Evolutionary conservation across 2,797 vertebrate genomes (phyloP), one percentile per base, ranked within the genome.

Genomic region (Lepus oiostolus): DNA sequence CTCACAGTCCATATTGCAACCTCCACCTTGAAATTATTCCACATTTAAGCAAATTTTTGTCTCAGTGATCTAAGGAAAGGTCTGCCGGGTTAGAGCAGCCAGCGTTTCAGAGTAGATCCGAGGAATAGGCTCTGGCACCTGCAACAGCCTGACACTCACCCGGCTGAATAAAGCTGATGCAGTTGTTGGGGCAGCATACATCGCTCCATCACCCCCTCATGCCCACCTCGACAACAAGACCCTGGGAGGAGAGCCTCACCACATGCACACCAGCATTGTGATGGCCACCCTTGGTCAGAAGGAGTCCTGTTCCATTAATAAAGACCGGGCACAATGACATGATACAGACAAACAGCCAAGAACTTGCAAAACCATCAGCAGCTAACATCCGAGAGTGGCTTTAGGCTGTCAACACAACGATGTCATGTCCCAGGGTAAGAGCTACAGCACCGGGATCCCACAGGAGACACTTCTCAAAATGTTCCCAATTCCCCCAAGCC

Each of bases 391-490:
- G 90, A 71, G 38, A 65, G 67, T 71, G 87, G 80, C 79, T 90
- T 93, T 86, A 77, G 60, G 92, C 90, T 84, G 82, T 86, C 94
- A 96, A 52, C 81, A 80, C 47, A 72, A 60, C 91, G 67, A 85
- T 70, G 65, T 24, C 75, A 83, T 75, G 60, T 81, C 54, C 88
- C 90, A 84, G 83, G 93, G 92, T n/a, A 90, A 70, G 60, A 67
- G 50, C 90, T 35, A 62, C 50, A 54, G 30, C 35, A 50, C 38
- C 71, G 62, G 82, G 30, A 83, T 76, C 62, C 81, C 91, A 76
- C 22, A 42, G 32, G 84, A 96, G 68, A 93, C 13, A 6, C 28
- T 50, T 85, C 80, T 88, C 54, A n/a, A 95, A 74, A 77, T 26
- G 75, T 60, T 88, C 85, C 35, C 16, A 72, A 87, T 19, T 93